phyloP scores from a whole-genome alignment of 1,140 invertebrate genomes.

The Sinella curviseta region DNA sequence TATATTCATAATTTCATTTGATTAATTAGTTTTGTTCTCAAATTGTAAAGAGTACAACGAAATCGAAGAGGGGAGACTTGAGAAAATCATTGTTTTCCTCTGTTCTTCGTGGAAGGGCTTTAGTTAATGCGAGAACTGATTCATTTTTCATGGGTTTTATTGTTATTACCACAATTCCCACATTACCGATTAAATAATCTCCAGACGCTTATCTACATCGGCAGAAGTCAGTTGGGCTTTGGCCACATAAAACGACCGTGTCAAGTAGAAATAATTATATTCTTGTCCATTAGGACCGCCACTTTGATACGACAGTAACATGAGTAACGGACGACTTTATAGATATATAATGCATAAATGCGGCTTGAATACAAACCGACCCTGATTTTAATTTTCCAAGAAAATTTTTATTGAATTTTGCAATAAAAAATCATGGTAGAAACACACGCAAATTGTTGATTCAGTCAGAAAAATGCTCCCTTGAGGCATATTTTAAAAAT shows the following conservation, averaged over 20 bases:
- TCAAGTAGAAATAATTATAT: neutral
- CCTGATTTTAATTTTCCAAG: neutral
- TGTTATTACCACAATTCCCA: neutral
- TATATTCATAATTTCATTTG: neutral
- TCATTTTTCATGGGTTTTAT: neutral
- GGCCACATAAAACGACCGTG: neutral
- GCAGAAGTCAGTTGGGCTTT: neutral
- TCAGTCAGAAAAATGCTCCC: conserved; percentile 1
- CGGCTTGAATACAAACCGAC: too few species aligned
- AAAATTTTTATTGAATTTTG: conserved; percentile 9
- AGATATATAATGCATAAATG: too few species aligned
- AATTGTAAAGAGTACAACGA: too few species aligned
- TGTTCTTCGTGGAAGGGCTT: neutral
- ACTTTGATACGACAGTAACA: neutral
- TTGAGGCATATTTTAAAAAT: neutral
- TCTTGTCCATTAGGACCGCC: neutral
- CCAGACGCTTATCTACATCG: neutral
- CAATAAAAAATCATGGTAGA: neutral
- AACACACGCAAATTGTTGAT: conserved; percentile 16
- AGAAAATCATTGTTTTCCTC: too few species aligned
- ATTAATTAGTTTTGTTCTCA: conserved; percentile 17
- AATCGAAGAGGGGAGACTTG: too few species aligned
- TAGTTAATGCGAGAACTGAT: neutral
- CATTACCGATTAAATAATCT: conserved; percentile 6
- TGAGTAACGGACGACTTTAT: too few species aligned